Percentiles rank a stretch among this genome's conserved stretches.
Evolutionary conservation across 2,797 vertebrate species (phyloP).

Genomic region (Arctocebus calabarensis): DNA sequence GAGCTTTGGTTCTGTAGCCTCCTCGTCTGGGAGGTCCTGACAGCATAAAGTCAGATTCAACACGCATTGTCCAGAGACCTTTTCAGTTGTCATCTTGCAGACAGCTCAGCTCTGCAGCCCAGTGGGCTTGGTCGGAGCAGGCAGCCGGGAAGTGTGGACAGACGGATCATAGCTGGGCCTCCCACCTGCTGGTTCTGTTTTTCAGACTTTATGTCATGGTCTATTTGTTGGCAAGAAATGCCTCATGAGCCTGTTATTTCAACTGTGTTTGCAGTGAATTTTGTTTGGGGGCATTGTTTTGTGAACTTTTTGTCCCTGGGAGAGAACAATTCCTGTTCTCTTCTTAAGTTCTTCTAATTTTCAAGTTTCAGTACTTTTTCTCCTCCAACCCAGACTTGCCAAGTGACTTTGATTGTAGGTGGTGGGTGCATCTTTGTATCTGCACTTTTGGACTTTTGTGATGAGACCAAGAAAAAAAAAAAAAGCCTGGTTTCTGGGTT

Average conservation of each 20-base stretch:
- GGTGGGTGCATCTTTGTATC: too few species aligned
- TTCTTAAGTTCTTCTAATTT: not conserved
- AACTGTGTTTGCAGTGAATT: not conserved
- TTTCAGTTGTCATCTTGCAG: not conserved
- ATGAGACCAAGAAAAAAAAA: not conserved
- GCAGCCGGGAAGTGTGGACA: not conserved
- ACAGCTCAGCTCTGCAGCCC: rapidly evolving
- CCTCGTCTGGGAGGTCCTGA: not conserved
- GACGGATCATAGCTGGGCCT: not conserved
- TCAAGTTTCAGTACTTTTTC: not conserved
- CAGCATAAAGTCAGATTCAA: not conserved
- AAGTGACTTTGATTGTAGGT: not conserved
- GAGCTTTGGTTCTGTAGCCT: not conserved
- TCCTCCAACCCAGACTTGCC: not conserved
- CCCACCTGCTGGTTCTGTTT: not conserved
- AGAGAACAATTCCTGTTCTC: not conserved
- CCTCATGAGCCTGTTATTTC: not conserved
- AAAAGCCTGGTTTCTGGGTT: not conserved
- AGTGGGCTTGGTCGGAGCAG: not conserved
- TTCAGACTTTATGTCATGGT: not conserved
- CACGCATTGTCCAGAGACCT: not conserved
- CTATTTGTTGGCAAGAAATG: not conserved
- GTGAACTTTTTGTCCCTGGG: not conserved
- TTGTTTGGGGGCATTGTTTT: not conserved
- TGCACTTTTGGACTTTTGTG: not conserved